Base-by-base conservation (phyloP, 2,888 invertebrate genomes). In the Peribatodes rhomboidaria region DNA sequence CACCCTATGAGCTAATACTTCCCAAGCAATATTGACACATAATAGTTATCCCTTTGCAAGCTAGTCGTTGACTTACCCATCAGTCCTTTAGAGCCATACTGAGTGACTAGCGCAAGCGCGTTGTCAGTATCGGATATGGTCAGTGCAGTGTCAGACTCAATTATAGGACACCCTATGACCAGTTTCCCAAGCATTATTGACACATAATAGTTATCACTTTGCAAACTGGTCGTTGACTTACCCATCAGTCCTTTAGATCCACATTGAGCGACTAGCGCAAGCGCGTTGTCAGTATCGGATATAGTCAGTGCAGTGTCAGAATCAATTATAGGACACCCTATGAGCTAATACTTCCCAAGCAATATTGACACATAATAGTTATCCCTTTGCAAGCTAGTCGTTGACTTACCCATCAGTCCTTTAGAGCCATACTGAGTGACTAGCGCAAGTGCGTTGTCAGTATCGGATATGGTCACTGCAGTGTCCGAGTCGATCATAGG, bases 101-200 rank as follows among this genome's bases (percentile, higher is more conserved):
- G 82, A 8, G 97, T 95, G 22, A 97, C 96, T 10, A 96, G 88
- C 0, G 97, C 96, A 16, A 97, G 94, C 0, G 95, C 91, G 55
- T 94, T 92, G 14, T 89, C 87, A 4, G 88, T 81, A 18, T 88
- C 87, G 2, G 86, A 86, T 2, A 84, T 56, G 0, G 80, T 72
- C 0, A 87, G 58, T 0, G 94, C 92, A 0, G 93, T 93, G 33
- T 94, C 74, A 49, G 88, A 86, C 1, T 84, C 73, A 75, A 90
- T 52, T 70, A 86, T 70, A 55, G 94, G 90, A 80, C 94, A 77
- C 80, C 96, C 95, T 10, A 95, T 94, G 79, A 96, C 94, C 33
- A 97, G 95, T 75, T 95, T 95, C 97, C 97, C 97, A 0, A 97
- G 97, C 74, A 96, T n/a, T n/a, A n/a, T n/a, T n/a, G n/a, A n/a